phyloP scores from a whole-genome alignment of 2,113 vertebrate genomes.

The Siphamia tubifer region DNA sequence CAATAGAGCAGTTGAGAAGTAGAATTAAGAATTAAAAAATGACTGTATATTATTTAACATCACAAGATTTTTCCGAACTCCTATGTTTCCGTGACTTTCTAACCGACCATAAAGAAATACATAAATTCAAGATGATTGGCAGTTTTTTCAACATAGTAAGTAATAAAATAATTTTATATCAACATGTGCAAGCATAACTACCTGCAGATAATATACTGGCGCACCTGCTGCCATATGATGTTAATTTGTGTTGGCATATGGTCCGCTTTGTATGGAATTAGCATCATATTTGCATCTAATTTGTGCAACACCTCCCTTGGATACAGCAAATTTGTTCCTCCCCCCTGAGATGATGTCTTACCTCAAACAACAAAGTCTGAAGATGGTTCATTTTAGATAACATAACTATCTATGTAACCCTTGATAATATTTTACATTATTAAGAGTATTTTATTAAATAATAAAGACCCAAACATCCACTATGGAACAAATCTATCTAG shows the following conservation, averaged over 20 bases:
- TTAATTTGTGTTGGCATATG: constrained; percentile 21
- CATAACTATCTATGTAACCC: too few relatives aligned
- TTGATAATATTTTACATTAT: too few relatives aligned
- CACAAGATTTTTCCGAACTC: too few relatives aligned
- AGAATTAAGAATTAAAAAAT: too few relatives aligned
- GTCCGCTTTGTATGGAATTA: constrained; percentile 5
- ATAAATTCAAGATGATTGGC: neutral
- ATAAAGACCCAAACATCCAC: too few relatives aligned
- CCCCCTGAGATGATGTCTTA: neutral
- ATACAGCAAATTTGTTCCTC: neutral
- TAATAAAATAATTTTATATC: neutral
- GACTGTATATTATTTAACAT: too few relatives aligned
- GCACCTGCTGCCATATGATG: constrained; percentile 9
- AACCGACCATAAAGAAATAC: too few relatives aligned
- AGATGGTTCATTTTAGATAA: neutral
- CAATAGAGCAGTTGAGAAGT: too few relatives aligned
- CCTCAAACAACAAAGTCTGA: neutral
- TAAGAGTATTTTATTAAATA: too few relatives aligned
- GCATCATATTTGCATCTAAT: constrained; percentile 17
- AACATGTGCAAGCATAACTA: neutral
- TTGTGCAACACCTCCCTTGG: neutral
- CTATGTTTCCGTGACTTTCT: too few relatives aligned
- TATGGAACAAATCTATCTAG: too few relatives aligned
- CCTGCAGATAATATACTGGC: neutral
- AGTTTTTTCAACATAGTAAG: neutral